Evolutionary conservation across 2,113 vertebrate genomes (phyloP).

Genomic region (Butorides virescens): DNA sequence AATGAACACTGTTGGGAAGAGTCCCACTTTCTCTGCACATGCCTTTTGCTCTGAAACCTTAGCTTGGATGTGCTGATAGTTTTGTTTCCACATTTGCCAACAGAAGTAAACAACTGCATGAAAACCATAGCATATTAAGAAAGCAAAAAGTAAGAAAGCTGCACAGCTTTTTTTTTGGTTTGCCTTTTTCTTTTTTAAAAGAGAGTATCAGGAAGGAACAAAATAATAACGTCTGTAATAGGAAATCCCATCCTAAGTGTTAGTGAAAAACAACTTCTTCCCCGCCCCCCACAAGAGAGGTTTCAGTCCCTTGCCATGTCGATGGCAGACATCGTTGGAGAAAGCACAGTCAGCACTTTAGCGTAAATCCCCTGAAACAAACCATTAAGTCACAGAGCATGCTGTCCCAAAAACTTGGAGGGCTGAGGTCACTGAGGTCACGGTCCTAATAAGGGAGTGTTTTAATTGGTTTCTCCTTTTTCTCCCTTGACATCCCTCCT

Average conservation of each 20-base stretch:
- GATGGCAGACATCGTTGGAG: not conserved
- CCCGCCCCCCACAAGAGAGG: not conserved
- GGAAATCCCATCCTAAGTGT: not conserved
- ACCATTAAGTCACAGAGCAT: constrained; percentile 61
- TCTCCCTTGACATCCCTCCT: constrained; percentile 4
- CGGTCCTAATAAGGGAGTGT: constrained; percentile 38
- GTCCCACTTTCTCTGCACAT: not conserved
- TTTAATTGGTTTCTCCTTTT: constrained; percentile 69
- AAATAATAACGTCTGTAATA: not conserved
- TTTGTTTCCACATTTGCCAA: not conserved
- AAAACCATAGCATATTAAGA: not conserved
- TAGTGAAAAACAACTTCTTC: not conserved
- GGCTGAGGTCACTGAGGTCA: constrained; percentile 52
- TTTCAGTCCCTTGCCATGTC: not conserved
- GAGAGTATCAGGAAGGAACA: not conserved
- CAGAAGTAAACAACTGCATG: not conserved
- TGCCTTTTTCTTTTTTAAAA: not conserved
- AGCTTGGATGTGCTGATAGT: not conserved
- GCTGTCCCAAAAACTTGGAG: constrained; percentile 33
- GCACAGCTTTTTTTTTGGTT: not conserved
- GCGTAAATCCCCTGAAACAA: constrained; percentile 38
- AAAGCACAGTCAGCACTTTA: constrained; percentile 60
- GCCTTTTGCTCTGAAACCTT: not conserved
- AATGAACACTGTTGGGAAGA: not conserved
- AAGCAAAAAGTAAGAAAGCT: not conserved